Conservation (phyloP, 2,797 vertebrate species). For the Eulemur albifrons region DNA sequence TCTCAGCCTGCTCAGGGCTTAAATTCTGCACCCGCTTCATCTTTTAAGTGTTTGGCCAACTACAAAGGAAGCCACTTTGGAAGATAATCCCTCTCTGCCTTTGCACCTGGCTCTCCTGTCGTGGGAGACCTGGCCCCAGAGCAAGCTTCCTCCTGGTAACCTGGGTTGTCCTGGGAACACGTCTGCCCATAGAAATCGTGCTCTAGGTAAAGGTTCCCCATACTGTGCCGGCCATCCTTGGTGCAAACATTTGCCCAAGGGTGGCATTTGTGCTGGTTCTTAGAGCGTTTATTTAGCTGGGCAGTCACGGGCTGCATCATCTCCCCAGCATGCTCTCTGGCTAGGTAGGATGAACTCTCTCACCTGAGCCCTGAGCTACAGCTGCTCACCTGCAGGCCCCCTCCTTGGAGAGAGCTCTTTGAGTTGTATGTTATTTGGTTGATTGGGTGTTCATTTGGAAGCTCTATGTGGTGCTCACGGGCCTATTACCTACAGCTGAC, state of each 20-base stretch:
- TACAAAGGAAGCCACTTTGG: not conserved
- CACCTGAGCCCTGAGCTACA: no score
- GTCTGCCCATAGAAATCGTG: not conserved
- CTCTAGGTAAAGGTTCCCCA: not conserved
- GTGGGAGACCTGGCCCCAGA: not conserved
- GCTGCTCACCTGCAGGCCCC: not conserved
- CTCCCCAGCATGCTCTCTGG: fast-evolving
- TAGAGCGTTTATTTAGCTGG: not conserved
- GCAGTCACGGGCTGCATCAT: fast-evolving
- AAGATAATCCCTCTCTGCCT: not conserved
- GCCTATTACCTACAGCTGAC: not conserved
- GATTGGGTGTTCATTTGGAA: not conserved
- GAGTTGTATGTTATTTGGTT: not conserved
- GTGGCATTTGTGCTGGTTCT: not conserved
- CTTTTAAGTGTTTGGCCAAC: not conserved
- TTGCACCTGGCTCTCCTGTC: no score
- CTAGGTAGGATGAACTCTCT: fast-evolving
- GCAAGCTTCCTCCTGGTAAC: not conserved
- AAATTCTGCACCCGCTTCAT: not conserved
- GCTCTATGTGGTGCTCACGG: fast-evolving
- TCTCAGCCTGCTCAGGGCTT: not conserved
- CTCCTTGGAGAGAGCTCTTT: not conserved
- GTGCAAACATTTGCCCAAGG: not conserved
- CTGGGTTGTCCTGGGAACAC: not conserved
- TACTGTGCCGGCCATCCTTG: not conserved